Evolutionary conservation across 2,113 vertebrate genomes (phyloP).

Genomic region (Tylochromis polylepis): DNA sequence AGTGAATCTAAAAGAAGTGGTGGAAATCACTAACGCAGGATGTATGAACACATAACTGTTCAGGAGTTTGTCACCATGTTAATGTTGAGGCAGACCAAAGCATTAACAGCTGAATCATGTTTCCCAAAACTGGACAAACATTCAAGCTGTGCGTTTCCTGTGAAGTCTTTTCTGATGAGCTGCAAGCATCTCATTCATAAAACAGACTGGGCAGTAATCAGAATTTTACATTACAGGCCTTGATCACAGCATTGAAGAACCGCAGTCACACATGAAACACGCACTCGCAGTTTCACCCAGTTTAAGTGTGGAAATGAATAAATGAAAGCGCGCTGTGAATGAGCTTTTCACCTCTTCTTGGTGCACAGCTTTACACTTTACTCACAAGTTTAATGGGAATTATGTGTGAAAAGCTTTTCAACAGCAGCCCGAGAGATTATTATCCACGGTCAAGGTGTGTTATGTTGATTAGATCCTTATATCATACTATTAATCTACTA

Average conservation of each 20-base stretch:
- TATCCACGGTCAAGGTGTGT: neutral
- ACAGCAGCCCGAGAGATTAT: neutral
- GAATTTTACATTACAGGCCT: neutral
- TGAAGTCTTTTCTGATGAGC: neutral
- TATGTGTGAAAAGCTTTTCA: neutral
- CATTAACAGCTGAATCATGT: neutral
- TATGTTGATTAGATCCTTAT: neutral
- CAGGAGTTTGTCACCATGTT: neutral
- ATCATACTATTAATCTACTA: neutral
- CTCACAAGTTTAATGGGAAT: neutral
- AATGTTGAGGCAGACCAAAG: neutral
- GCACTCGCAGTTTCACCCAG: neutral
- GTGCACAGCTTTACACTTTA: neutral
- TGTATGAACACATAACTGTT: neutral
- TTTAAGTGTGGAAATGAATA: neutral
- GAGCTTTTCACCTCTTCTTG: neutral
- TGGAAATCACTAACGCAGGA: neutral
- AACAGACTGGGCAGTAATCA: neutral
- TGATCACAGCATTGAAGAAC: neutral
- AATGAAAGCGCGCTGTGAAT: neutral
- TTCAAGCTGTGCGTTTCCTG: neutral
- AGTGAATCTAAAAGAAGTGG: neutral
- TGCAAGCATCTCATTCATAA: neutral
- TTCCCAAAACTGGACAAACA: neutral
- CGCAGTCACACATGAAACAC: neutral